Conservation (phyloP, 2,888 invertebrate species). For the Tetragonisca angustula region DNA sequence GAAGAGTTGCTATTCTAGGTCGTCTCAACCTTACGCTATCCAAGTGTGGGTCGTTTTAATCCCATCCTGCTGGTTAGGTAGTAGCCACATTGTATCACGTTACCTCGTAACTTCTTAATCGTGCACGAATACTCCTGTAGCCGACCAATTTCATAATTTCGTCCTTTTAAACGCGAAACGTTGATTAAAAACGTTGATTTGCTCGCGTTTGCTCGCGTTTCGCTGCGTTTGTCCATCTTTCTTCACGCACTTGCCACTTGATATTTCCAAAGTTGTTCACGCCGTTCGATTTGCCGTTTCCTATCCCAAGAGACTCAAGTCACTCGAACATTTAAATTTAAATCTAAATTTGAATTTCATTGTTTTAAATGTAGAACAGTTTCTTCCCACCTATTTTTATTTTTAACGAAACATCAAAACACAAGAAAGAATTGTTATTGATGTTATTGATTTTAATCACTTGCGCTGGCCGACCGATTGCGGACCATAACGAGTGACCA, state of each 20-base stretch:
- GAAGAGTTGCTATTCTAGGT: conserved; percentile 2
- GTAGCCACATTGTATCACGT: conserved; percentile 4
- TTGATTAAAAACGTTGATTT: too few relatives aligned
- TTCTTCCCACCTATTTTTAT: too few relatives aligned
- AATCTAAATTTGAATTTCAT: not conserved
- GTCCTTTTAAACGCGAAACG: not conserved
- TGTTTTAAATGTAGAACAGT: not conserved
- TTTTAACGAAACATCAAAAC: too few relatives aligned
- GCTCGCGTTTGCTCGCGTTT: too few relatives aligned
- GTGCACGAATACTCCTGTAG: not conserved
- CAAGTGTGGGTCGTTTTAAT: conserved; percentile 22
- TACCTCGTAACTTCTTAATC: conserved; percentile 1
- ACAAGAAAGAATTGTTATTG: too few relatives aligned
- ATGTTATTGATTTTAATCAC: too few relatives aligned
- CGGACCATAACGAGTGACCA: too few relatives aligned
- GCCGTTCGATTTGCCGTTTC: too few relatives aligned
- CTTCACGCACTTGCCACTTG: too few relatives aligned
- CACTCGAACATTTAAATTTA: not conserved
- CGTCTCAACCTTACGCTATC: conserved; percentile 6
- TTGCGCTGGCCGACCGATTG: too few relatives aligned
- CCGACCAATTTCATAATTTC: conserved; percentile 3
- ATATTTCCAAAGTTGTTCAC: too few relatives aligned
- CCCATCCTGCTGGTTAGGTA: not conserved
- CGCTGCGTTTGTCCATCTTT: too few relatives aligned
- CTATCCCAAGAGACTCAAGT: not conserved